Evolutionary conservation across 2,888 invertebrate genomes (phyloP), one percentile per base, ranked within the genome.

Genomic region (Amorpha juglandis): DNA sequence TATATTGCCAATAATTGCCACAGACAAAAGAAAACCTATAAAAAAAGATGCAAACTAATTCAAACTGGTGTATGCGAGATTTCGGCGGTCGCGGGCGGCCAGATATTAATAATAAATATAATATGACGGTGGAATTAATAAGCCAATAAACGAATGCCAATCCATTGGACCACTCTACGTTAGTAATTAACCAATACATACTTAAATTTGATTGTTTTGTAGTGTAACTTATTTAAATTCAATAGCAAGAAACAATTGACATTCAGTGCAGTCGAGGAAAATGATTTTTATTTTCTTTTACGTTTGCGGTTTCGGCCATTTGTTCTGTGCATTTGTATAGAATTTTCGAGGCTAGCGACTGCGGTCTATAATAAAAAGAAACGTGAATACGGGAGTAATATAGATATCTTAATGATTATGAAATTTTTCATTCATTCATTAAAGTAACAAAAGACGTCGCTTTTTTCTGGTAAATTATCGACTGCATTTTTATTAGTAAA

Each of bases 121-220:
- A 71, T 69, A 68, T 68, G 71, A 69, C 38, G 48, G 53, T 14
- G 27, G 19, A 9, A 58, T 65, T 47, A 19, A 53, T 45, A 64
- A 19, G 19, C 27, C 47, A 58, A 52, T 53, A 48, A 48, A 45
- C 64, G 48, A 35, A 52, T 52, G 51, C 35, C 63, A 63, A 63
- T 48, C 33, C 3, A 19, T 38, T 58, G 38, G 19, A 12, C 16
- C 19, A 19, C 16, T 9, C 19, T 50, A 19, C 50, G 50, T 50
- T 50, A 38, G 42, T 6, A 58, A 58, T 58, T 58, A 42, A 19
- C 58, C 42, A 58, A 58, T 58, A 58, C 1, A 16, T 12, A 42
- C 19, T n/a, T n/a, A n/a, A 42, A 58, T 58, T 16, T 16, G 16
- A 38, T 53, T 0, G 11, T 16, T 9, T 16, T 19, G 9, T 38